Conservation (phyloP, 2,888 invertebrate genomes). For the Drosophila helvetica region DNA sequence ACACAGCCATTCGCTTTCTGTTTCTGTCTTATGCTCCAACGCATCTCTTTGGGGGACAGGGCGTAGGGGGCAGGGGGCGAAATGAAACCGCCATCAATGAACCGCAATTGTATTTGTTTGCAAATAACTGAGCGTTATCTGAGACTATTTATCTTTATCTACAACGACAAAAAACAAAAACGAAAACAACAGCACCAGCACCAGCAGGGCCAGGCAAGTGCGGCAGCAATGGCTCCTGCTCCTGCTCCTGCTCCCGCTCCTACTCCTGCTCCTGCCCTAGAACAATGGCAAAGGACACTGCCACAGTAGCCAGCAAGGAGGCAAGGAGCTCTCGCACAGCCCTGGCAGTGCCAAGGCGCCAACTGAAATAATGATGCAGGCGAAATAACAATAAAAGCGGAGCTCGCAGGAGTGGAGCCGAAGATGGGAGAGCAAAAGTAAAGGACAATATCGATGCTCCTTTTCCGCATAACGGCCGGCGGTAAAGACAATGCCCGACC, state of each 20-base stretch:
- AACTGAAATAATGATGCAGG: conserved; percentile 77
- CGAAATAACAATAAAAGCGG: conserved; percentile 73
- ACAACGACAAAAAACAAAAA: conserved; percentile 51
- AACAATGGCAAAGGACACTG: conserved; percentile 66
- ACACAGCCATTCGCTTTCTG: conserved; percentile 6
- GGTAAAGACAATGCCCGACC: conserved; percentile 28
- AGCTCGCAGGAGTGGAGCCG: conserved; percentile 23
- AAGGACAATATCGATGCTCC: conserved; percentile 55
- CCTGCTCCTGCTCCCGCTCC: conserved; percentile 4
- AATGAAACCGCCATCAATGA: conserved; percentile 76
- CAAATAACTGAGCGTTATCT: conserved; percentile 79
- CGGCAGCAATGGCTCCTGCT: conserved; percentile 11
- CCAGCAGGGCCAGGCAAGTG: background rate
- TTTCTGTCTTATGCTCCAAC: conserved; percentile 26
- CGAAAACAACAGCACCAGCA: conserved; percentile 2
- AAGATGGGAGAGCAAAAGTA: conserved; percentile 14
- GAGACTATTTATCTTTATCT: conserved; percentile 79
- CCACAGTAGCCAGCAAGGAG: conserved; percentile 41
- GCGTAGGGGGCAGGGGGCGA: conserved; percentile 22
- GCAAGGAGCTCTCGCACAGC: conserved; percentile 16
- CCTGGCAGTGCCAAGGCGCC: conserved; percentile 61
- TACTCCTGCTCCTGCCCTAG: conserved; percentile 3
- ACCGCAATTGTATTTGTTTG: conserved; percentile 80
- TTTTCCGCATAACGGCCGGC: conserved; percentile 14
- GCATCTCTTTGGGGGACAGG: background rate